Conservation (phyloP, 2,797 vertebrate species). For the Pseudocheirus occidentalis region DNA sequence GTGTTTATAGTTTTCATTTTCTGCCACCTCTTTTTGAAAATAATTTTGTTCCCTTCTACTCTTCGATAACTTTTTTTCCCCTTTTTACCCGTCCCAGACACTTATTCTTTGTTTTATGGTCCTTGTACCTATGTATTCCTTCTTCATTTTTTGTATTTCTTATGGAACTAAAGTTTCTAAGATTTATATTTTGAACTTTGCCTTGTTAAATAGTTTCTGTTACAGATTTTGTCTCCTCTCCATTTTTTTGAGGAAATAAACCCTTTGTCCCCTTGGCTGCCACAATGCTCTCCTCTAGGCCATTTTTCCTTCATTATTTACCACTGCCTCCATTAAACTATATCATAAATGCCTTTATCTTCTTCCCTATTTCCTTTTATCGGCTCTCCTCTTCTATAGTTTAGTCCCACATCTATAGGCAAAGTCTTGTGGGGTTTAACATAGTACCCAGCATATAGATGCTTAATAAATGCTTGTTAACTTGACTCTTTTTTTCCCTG, state of each 20-base stretch:
- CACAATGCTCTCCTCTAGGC: neutral
- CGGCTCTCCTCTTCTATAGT: neutral
- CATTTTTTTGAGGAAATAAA: neutral
- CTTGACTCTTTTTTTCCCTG: neutral
- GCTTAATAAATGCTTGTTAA: neutral
- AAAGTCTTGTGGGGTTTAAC: neutral
- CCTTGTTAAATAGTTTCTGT: neutral
- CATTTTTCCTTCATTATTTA: neutral
- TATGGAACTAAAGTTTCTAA: neutral
- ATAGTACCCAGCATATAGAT: neutral
- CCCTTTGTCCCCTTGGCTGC: neutral
- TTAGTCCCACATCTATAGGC: neutral
- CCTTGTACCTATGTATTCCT: neutral
- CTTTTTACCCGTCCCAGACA: neutral
- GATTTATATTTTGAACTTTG: neutral
- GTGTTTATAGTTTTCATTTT: neutral
- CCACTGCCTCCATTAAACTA: neutral
- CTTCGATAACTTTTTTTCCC: neutral
- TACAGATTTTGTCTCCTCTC: neutral
- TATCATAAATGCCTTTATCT: neutral
- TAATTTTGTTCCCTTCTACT: neutral
- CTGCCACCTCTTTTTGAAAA: neutral
- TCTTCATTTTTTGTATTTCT: neutral
- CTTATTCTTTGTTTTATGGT: neutral
- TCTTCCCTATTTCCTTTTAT: neutral